Conservation (phyloP, 2,888 invertebrate species). For the Cantharis flavilabris region DNA sequence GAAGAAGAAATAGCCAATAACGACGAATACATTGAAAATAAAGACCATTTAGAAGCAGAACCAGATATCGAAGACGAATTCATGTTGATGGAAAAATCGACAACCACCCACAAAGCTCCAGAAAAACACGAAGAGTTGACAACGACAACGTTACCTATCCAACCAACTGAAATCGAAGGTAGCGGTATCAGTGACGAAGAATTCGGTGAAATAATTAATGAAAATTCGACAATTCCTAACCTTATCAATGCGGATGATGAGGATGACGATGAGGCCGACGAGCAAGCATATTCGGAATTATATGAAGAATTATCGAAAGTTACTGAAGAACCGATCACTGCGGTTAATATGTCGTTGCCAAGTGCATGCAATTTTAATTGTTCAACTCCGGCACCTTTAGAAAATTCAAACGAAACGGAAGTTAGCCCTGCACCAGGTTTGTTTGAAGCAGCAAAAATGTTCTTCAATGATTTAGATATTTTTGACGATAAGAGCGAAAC, state of each 20-base stretch:
- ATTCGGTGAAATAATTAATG: slow-evolving; percentile 14
- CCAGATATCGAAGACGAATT: slow-evolving; percentile 22
- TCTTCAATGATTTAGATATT: slow-evolving; percentile 41
- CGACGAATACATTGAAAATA: slow-evolving; percentile 33
- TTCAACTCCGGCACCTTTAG: slow-evolving; percentile 30
- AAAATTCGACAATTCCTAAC: not conserved
- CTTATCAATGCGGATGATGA: slow-evolving; percentile 23
- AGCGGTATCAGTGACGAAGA: slow-evolving; percentile 46
- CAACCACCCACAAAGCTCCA: not conserved
- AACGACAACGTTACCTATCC: not conserved
- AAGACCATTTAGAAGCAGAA: slow-evolving; percentile 2
- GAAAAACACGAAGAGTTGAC: not conserved
- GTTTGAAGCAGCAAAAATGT: slow-evolving; percentile 43
- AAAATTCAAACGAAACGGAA: slow-evolving; percentile 15
- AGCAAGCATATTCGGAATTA: slow-evolving; percentile 12
- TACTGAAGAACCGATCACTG: not conserved
- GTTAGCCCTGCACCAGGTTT: slow-evolving; percentile 39
- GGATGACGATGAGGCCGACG: slow-evolving; percentile 16
- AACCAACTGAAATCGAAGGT: slow-evolving; percentile 33
- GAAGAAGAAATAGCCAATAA: slow-evolving; percentile 20
- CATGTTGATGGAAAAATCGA: not conserved
- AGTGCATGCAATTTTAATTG: slow-evolving; percentile 37
- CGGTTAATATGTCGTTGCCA: not conserved
- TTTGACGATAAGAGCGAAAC: slow-evolving; percentile 20
- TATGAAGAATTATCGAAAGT: not conserved